phyloP scores from a whole-genome alignment of 2,113 vertebrate species.

The Scophthalmus maximus region DNA sequence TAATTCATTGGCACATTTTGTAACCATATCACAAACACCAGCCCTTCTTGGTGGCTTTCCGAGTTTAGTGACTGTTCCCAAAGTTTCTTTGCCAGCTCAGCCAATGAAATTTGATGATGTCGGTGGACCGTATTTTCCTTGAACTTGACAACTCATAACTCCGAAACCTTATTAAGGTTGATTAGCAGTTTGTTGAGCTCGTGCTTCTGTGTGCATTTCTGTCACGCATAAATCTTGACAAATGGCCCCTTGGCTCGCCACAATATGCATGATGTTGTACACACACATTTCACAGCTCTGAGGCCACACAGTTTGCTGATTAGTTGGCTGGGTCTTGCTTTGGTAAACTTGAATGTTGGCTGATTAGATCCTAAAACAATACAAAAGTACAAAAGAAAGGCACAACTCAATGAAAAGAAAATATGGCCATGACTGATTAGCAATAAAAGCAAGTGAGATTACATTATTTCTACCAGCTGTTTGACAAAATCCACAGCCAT shows the following conservation, averaged over 20 bases:
- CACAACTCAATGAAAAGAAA: not conserved
- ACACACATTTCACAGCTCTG: constrained; percentile 22
- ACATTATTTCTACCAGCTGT: not conserved
- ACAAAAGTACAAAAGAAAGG: not conserved
- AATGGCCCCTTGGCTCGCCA: constrained; percentile 47
- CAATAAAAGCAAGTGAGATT: not conserved
- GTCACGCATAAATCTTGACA: constrained; percentile 63
- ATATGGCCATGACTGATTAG: not conserved
- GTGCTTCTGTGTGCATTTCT: constrained; percentile 68
- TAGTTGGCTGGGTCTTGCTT: constrained; percentile 15
- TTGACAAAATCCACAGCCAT: not conserved
- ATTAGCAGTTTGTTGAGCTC: constrained; percentile 64
- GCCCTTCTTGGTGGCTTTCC: constrained; percentile 10
- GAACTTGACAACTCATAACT: constrained; percentile 63
- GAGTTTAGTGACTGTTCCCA: constrained; percentile 13
- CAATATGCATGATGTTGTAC: constrained; percentile 29
- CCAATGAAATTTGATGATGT: constrained; percentile 50
- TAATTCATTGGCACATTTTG: not conserved
- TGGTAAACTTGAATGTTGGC: constrained; percentile 12
- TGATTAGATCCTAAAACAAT: not conserved
- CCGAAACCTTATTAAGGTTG: constrained; percentile 57
- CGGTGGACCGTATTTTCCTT: constrained; percentile 48
- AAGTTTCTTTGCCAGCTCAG: not conserved
- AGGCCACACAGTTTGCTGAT: not conserved
- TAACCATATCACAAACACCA: too few relatives aligned